Conservation (phyloP, 2,888 invertebrate species). For the Dynastes grantii region DNA sequence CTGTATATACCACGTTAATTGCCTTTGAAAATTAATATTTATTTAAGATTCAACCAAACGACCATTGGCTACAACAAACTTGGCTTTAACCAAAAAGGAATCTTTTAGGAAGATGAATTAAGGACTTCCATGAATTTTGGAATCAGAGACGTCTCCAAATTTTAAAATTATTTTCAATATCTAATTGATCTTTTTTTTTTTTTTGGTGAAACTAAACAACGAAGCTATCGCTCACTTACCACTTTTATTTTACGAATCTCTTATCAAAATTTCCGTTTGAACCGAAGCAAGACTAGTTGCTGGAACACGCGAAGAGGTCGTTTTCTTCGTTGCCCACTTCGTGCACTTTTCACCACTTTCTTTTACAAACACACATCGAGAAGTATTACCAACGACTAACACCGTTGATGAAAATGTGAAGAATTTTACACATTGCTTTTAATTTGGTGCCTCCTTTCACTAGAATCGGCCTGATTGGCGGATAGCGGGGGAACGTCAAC, state of each 20-base stretch:
- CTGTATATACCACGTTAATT: too few relatives aligned
- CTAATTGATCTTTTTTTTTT: too few relatives aligned
- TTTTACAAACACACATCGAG: not conserved
- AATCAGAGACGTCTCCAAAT: too few relatives aligned
- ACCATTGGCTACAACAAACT: too few relatives aligned
- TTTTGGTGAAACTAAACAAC: too few relatives aligned
- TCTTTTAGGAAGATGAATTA: too few relatives aligned
- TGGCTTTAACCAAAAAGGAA: too few relatives aligned
- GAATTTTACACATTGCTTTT: slow-evolving; percentile 6
- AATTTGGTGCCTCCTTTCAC: slow-evolving; percentile 22
- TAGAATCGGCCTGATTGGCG: not conserved
- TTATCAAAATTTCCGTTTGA: not conserved
- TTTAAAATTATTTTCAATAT: too few relatives aligned
- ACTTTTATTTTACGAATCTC: not conserved
- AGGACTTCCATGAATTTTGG: too few relatives aligned
- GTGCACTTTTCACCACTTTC: not conserved
- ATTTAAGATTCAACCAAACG: too few relatives aligned
- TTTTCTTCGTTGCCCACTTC: not conserved
- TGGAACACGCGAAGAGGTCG: not conserved
- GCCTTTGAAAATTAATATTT: too few relatives aligned
- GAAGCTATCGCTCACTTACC: not conserved
- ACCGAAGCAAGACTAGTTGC: not conserved
- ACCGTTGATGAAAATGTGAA: not conserved
- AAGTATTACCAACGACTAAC: slow-evolving; percentile 12
- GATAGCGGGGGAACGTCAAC: slow-evolving; percentile 21